Conservation (phyloP, 2,113 vertebrate species). For the Mustelus asterias region DNA sequence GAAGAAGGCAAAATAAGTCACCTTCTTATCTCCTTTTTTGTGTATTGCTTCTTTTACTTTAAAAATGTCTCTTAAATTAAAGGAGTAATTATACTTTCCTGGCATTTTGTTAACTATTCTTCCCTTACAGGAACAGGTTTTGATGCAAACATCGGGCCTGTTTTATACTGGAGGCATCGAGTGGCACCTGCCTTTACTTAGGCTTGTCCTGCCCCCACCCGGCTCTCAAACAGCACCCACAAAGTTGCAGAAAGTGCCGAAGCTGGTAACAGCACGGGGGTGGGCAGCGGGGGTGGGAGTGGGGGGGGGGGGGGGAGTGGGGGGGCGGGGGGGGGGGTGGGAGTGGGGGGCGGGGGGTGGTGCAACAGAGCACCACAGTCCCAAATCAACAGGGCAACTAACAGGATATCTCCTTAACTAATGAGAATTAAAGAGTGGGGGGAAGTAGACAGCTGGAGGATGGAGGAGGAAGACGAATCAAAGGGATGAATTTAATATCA, state of each 20-base stretch:
- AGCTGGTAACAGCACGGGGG: neutral
- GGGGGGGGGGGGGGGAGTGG: too few relatives aligned
- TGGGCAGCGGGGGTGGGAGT: too few relatives aligned
- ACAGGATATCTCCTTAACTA: neutral
- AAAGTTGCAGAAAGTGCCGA: neutral
- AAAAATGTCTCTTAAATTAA: neutral
- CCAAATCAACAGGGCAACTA: too few relatives aligned
- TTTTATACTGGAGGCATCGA: neutral
- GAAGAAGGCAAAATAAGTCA: neutral
- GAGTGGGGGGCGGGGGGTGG: too few relatives aligned
- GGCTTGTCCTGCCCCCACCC: neutral
- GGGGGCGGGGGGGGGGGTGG: too few relatives aligned
- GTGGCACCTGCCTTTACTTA: neutral
- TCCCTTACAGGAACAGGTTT: neutral
- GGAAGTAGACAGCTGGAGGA: neutral
- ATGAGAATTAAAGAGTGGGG: neutral
- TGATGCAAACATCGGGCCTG: neutral
- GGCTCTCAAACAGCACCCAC: neutral
- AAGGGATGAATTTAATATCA: neutral
- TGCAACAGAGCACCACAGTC: neutral
- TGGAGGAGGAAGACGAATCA: neutral
- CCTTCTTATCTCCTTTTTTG: neutral
- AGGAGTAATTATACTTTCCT: neutral
- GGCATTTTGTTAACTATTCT: neutral
- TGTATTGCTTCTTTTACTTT: neutral